Base-by-base conservation (phyloP, 2,113 vertebrate species). In the Jaculus jaculus region DNA sequence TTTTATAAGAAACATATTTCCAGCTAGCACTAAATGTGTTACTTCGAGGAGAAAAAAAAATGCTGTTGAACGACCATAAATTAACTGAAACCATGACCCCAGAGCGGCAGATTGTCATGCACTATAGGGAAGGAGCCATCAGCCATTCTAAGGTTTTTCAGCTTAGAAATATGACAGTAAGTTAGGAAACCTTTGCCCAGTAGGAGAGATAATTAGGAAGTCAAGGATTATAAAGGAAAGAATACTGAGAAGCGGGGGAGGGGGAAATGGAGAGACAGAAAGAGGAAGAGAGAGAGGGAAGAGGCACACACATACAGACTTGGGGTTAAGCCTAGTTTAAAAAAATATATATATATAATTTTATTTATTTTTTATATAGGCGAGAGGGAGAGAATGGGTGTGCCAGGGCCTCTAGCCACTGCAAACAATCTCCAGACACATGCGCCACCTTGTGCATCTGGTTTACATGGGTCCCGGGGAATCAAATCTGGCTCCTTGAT, bases 181-280 rank as follows among this genome's bases (percentile, higher is more conserved):
- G 74, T 28, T 51, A 72, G 79, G 73, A 86, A 86, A 63, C 15
- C 8, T 68, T 60, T 85, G 2, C 47, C 81, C 88, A 32, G 61
- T 87, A 63, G 65, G 92, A 80, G 81, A 77, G 71, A 60, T 80
- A 61, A 69, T 68, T 42, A 92, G 75, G 42, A 89, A 91, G 28
- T 18, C 12, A 42, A n/a, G 34, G 21, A 83, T 71, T 28, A 34
- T 61, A 92, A 92, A 93, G 58, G 61, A 61, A 79, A 78, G 89
- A 87, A 54, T 26, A 9, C 12, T 69, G n/a, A 39, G n/a, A 7
- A 32, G 39, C 15, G 47, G 85, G 12, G 42, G 34, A 63, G 26
- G 16, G 21, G 65, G 7, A n/a, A n/a, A 23, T 7, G 15, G 54
- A 54, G 54, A 16, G 11, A 54, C 3, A 12, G 54, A 30, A n/a